Evolutionary conservation across 37 sponge, comb jelly and placozoan genomes (phyloP), one percentile per base, ranked within the genome.

Genomic region (Haliclona indistincta): DNA sequence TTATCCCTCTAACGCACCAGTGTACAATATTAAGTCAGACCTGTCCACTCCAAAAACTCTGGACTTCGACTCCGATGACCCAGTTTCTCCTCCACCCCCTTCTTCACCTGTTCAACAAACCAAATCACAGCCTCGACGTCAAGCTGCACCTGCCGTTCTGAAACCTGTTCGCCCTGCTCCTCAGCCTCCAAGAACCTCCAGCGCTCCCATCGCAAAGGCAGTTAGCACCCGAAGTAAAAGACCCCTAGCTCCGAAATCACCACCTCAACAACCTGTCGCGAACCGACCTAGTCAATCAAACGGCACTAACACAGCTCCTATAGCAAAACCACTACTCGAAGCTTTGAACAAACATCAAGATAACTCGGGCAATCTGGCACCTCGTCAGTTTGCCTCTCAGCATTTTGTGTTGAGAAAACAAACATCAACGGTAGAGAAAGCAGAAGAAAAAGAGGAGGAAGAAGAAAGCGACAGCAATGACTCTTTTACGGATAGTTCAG

Each of bases 381-480:
- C n/a, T n/a, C 11, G 60, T 25, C 60, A 58, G 28, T n/a, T n/a
- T n/a, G 22, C 22, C 28, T 25, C 26, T 20, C n/a, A n/a, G n/a
- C n/a, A n/a, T n/a, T n/a, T n/a, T n/a, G 61, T 13, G n/a, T 58
- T 58, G 61, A 25, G 54, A 67, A 54, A 22, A 54, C 79, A 20
- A 34, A 34, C 56, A 29, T 55, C 56, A 2, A 33, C 30, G 26
- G 62, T 34, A 20, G 62, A 60, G 10, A 8, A 44, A 44, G 49
- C 25, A 28, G 71, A 37, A 28, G 49, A 70, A 15, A 32, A 43
- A 3, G 44, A 22, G 25, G 49, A 70, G 44, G 71, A 70, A 8
- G 49, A 20, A 7, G 71, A n/a, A n/a, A n/a, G n/a, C n/a, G n/a
- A n/a, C n/a, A n/a, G n/a, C n/a, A n/a, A 70, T 8, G 49, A 70